Base-by-base conservation (phyloP, 2,797 vertebrate genomes). In the Catostomus latipinnis region DNA sequence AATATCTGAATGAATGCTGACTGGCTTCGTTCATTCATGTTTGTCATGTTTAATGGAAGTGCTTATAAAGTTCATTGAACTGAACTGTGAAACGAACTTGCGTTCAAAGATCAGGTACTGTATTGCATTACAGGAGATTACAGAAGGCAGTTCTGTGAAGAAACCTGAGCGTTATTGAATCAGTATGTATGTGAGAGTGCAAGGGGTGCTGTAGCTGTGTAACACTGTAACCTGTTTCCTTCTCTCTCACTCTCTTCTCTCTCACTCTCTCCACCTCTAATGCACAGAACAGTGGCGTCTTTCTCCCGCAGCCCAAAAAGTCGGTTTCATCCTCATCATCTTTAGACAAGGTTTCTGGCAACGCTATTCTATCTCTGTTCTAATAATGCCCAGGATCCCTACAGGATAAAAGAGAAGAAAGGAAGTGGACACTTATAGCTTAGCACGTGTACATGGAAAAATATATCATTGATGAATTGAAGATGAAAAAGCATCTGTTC, bases 111-210 rank as follows among this genome's bases (percentile, higher is more conserved):
- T 80, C 70, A 80, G 45, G 61, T 80, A 73, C 70, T 80, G 77
- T 72, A 58, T 80, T 66, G 53, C 45, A 0, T 80, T 80, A 66
- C 77, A 66, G 13, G 61, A 67, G 70, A 66, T 72, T 72, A 72
- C 77, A 79, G 77, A 49, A 16, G 52, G 67, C 77, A 65, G 76
- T 68, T 63, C 60, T 57, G 70, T 62, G 70, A 67, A 22, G 77
- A 80, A 80, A 80, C 70, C 77, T 80, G 70, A 80, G 70, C 0
- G 53, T 73, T 80, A 80, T 66, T 80, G 77, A 80, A 73, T 80
- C 77, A 52, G 77, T 50, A 49, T 66, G 70, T 66, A 57, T 65
- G 69, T 69, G 69, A 72, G 43, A 54, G 69, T 16, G 6, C 11
- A 50, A 78, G 68, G 60, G 34, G 43, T 58, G 63, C 58, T 71